Evolutionary conservation across 2,888 invertebrate genomes (phyloP).

Genomic region (Brenthis daphne): DNA sequence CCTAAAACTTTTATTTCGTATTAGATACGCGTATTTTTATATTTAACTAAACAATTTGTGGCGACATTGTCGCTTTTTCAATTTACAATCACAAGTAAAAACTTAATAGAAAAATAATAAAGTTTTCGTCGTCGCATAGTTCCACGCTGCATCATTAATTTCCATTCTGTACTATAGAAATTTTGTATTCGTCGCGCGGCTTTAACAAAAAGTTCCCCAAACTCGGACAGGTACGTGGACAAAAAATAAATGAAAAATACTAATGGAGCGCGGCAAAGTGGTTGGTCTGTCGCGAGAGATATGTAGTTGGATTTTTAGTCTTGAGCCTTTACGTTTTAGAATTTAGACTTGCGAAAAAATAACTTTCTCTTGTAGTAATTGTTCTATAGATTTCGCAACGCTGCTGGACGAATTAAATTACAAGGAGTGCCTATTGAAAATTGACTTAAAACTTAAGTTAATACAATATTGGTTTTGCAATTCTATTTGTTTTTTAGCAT

Average conservation of each 20-base stretch:
- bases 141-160: slow-evolving; percentile 76
- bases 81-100: slow-evolving; percentile 47
- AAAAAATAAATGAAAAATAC: slow-evolving; percentile 83
- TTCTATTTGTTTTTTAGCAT: no score
- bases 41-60: no score
- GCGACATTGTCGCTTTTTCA: slow-evolving; percentile 26
- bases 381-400: no score
- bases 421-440: no score
- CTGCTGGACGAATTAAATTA: no score
- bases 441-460: no score
- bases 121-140: slow-evolving; percentile 57
- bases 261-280: slow-evolving; percentile 78
- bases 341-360: neutral
- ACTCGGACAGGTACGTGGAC: slow-evolving; percentile 81
- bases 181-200: slow-evolving; percentile 78
- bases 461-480: no score
- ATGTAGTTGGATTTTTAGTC: slow-evolving; percentile 49
- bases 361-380: no score
- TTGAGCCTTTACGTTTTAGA: slow-evolving; percentile 5
- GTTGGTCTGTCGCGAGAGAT: slow-evolving; percentile 63
- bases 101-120: slow-evolving; percentile 70
- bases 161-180: slow-evolving; percentile 72
- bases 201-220: slow-evolving; percentile 78
- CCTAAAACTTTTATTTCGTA: no score
- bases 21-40: no score